Percentiles rank a stretch among this genome's conserved stretches.
Conservation (phyloP, 1,140 invertebrate genomes). For the Amphibalanus amphitrite region DNA sequence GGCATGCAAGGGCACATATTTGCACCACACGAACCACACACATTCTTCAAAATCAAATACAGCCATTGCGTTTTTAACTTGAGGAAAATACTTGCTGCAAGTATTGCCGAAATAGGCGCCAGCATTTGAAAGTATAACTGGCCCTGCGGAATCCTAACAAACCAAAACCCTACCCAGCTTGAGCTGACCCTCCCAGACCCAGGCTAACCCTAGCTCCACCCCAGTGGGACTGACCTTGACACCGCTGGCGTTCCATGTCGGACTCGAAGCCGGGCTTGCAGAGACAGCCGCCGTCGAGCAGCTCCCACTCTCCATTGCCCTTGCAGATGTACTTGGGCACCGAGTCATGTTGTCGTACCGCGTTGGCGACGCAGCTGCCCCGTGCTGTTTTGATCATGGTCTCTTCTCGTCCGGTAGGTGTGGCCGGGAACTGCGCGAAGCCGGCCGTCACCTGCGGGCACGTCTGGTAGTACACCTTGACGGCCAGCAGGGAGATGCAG, state of each 20-base stretch:
- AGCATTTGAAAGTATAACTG: no score
- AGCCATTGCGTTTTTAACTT: no score
- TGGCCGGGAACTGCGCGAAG: conserved; percentile 80
- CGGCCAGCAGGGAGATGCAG: conserved; percentile 84
- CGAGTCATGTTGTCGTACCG: conserved; percentile 35
- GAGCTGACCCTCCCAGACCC: background rate
- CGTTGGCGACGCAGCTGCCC: conserved; percentile 72
- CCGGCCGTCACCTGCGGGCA: conserved; percentile 83
- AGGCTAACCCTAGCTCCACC: background rate
- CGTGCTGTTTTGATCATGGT: conserved; percentile 78
- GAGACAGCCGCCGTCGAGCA: conserved; percentile 73
- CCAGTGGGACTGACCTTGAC: conserved; percentile 35
- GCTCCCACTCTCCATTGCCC: conserved; percentile 82
- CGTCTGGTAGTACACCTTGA: conserved; percentile 90
- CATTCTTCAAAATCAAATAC: no score
- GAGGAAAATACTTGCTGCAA: no score
- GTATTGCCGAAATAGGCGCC: no score
- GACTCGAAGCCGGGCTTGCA: conserved; percentile 85
- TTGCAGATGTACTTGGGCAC: conserved; percentile 77
- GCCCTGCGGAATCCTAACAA: no score
- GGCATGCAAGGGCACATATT: no score
- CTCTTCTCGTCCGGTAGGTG: conserved; percentile 77
- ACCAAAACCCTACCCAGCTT: no score
- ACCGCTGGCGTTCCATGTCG: conserved; percentile 56
- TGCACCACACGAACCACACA: no score